phyloP scores from a whole-genome alignment of 2,888 invertebrate species.

The Ophraella communa region DNA sequence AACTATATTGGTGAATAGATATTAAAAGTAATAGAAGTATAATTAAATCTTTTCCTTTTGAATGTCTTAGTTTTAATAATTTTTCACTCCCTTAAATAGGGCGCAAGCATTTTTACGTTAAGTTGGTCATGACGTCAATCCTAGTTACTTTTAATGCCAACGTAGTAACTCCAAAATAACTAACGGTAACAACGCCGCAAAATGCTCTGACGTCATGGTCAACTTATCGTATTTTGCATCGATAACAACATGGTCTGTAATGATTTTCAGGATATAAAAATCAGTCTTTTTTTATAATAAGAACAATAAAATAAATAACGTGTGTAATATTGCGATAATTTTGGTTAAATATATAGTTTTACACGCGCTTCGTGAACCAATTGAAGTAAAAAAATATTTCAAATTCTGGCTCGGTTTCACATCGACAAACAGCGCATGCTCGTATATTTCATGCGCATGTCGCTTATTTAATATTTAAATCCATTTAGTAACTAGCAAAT shows the following conservation, averaged over 20 bases:
- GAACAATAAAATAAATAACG: slow-evolving; percentile 37
- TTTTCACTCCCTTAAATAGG: too few species aligned
- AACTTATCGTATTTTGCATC: too few species aligned
- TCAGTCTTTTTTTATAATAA: slow-evolving; percentile 48
- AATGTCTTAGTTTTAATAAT: background rate
- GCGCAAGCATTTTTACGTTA: too few species aligned
- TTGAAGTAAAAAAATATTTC: background rate
- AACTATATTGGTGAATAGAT: background rate
- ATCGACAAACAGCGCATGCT: too few species aligned
- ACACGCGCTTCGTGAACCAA: background rate
- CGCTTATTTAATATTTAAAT: slow-evolving; percentile 28
- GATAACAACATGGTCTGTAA: background rate
- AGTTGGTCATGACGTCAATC: too few species aligned
- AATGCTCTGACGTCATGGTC: too few species aligned
- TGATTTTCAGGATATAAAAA: slow-evolving; percentile 28
- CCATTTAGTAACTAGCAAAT: slow-evolving; percentile 50
- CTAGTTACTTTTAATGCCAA: too few species aligned
- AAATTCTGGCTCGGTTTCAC: background rate
- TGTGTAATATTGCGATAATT: slow-evolving; percentile 38
- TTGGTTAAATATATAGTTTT: slow-evolving; percentile 33
- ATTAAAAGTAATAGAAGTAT: background rate
- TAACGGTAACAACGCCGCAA: too few species aligned
- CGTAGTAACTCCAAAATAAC: too few species aligned
- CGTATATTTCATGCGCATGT: too few species aligned
- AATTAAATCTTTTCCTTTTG: too few species aligned